These are phyloP conservation scores for Martes martes DNA, from an alignment of 2,113 vertebrate genomes.

Conservation along the genomic window DNA sequence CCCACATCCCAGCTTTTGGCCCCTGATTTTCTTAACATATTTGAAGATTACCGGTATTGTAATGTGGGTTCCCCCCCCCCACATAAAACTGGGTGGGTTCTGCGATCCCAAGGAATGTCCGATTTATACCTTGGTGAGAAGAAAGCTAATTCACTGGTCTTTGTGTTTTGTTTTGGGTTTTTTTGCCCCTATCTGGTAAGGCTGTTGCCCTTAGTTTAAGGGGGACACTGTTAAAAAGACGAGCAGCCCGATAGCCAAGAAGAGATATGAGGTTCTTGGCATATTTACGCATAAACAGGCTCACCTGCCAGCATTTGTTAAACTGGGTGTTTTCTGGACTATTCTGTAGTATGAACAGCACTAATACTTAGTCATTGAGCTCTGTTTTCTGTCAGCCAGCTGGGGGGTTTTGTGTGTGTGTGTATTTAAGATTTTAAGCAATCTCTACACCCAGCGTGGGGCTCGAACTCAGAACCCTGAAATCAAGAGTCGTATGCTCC, in stretches of 20 bases:
- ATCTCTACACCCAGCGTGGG: background rate
- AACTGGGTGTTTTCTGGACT: background rate
- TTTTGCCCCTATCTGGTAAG: background rate
- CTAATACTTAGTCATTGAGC: background rate
- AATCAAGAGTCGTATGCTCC: background rate
- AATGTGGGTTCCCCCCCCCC: no score
- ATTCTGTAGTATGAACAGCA: background rate
- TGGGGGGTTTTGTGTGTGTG: background rate
- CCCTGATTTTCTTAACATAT: background rate
- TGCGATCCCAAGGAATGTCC: background rate
- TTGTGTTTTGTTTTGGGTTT: background rate
- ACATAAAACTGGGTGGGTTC: background rate
- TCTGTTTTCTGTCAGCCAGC: background rate
- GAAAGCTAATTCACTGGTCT: background rate
- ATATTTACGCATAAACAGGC: background rate
- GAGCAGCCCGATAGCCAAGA: background rate
- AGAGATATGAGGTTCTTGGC: background rate
- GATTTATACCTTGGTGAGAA: background rate
- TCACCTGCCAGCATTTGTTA: background rate
- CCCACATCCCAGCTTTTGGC: fast-evolving
- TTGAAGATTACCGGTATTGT: background rate
- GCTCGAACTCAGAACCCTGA: background rate
- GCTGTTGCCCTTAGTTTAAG: background rate
- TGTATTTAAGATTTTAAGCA: background rate
- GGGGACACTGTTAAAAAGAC: background rate